These are phyloP conservation scores for Spodoptera frugiperda DNA, from an alignment of 1,140 invertebrate genomes.

Conservation along the genomic window DNA sequence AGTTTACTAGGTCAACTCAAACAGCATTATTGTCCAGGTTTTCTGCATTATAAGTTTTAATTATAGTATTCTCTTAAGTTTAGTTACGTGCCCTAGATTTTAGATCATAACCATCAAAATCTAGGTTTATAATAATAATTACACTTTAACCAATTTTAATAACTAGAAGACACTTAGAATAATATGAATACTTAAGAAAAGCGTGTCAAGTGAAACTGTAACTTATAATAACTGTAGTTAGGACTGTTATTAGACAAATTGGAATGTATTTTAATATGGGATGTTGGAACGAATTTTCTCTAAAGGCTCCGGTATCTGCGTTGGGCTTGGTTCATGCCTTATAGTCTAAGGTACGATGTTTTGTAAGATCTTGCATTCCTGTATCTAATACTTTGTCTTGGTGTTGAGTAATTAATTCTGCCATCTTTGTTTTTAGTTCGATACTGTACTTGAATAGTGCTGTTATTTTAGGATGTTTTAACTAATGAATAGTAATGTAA, in stretches of 20 bases:
- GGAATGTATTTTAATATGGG: neutral
- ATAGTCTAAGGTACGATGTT: slow-evolving; percentile 4
- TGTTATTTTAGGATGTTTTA: too few relatives aligned
- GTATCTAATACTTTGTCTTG: neutral
- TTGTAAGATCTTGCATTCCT: slow-evolving; percentile 31
- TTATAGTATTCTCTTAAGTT: too few relatives aligned
- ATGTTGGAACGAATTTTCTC: neutral
- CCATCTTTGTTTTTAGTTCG: neutral
- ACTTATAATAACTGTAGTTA: neutral
- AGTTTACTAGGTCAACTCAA: too few relatives aligned
- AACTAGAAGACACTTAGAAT: too few relatives aligned
- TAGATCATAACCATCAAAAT: too few relatives aligned
- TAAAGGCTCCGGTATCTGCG: neutral
- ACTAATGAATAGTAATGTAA: too few relatives aligned
- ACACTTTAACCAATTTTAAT: too few relatives aligned
- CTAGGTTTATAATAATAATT: too few relatives aligned
- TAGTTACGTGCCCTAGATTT: too few relatives aligned
- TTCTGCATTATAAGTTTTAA: too few relatives aligned
- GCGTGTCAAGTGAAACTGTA: neutral
- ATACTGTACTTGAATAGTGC: neutral
- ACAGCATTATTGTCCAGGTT: too few relatives aligned
- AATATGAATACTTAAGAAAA: too few relatives aligned
- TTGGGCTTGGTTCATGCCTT: slow-evolving; percentile 16
- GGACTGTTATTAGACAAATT: neutral
- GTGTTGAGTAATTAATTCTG: neutral